These are phyloP conservation scores for Silurus glanis DNA, from an alignment of 2,113 vertebrate genomes.

Conservation along the genomic window DNA sequence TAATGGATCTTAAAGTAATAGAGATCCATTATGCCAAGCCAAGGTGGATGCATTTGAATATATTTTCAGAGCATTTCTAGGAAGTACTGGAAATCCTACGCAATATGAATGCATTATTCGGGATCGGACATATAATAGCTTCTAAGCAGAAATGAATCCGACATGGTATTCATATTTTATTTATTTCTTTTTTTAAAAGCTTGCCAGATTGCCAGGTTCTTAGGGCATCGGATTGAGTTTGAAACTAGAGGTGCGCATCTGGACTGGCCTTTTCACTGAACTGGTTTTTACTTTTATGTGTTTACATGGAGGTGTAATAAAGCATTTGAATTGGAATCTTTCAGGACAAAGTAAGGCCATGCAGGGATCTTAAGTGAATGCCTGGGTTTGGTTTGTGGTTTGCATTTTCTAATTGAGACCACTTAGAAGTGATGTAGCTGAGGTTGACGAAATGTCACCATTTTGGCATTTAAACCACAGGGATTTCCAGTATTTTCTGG, in stretches of 20 bases:
- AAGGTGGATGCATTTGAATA: slow-evolving; percentile 27
- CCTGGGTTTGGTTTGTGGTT: not conserved
- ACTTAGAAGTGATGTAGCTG: not conserved
- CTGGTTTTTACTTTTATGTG: not conserved
- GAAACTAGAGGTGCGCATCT: not conserved
- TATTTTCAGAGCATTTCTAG: slow-evolving; percentile 4
- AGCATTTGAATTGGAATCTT: not conserved
- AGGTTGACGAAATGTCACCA: not conserved
- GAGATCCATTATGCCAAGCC: slow-evolving; percentile 13
- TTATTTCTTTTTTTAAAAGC: not conserved
- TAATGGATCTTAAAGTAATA: slow-evolving; percentile 33
- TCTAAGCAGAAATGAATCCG: not conserved
- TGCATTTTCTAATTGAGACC: not conserved
- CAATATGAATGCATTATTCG: not conserved
- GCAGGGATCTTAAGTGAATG: not conserved
- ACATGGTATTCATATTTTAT: not conserved
- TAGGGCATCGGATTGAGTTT: not conserved
- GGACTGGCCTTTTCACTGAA: not conserved
- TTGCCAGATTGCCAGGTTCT: not conserved
- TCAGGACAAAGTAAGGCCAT: not conserved
- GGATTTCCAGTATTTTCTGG: not conserved
- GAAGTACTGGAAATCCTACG: not conserved
- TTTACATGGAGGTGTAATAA: not conserved
- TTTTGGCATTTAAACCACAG: not conserved
- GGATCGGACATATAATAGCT: slow-evolving; percentile 1